phyloP scores from a whole-genome alignment of 2,113 vertebrate species.

The Argyrosomus japonicus region DNA sequence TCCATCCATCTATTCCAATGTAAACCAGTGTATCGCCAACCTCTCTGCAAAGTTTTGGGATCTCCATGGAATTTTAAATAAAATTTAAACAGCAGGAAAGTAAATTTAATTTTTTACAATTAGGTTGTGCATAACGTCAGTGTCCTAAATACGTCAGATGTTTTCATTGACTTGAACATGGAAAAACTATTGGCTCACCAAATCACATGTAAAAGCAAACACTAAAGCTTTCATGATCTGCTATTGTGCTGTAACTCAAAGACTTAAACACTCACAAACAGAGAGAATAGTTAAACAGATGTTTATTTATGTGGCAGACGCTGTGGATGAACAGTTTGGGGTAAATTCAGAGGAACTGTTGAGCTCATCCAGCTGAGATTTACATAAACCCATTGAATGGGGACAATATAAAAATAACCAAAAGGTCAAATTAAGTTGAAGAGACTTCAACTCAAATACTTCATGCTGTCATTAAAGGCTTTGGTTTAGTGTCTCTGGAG shows the following conservation, averaged over 20 bases:
- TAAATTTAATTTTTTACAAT: not conserved
- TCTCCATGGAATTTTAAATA: not conserved
- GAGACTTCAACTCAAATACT: not conserved
- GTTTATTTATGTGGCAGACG: not conserved
- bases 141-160: not conserved
- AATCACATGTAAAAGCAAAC: constrained; percentile 12
- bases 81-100: not conserved
- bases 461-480: constrained; percentile 14
- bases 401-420: constrained; percentile 17
- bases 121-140: not conserved
- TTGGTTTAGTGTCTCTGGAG: not conserved
- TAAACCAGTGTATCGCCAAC: too few relatives aligned
- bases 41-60: not conserved
- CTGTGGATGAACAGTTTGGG: not conserved
- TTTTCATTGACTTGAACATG: not conserved
- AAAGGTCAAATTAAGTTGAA: constrained; percentile 32
- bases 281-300: constrained; percentile 10
- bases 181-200: constrained; percentile 28
- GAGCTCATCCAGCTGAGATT: constrained; percentile 29
- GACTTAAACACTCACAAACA: not conserved
- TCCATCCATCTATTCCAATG: too few relatives aligned
- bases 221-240: not conserved
- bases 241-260: not conserved
- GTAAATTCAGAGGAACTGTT: constrained; percentile 12
- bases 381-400: constrained; percentile 29